Conservation (phyloP, 1,140 invertebrate species). For the Drosophila murphyi region DNA sequence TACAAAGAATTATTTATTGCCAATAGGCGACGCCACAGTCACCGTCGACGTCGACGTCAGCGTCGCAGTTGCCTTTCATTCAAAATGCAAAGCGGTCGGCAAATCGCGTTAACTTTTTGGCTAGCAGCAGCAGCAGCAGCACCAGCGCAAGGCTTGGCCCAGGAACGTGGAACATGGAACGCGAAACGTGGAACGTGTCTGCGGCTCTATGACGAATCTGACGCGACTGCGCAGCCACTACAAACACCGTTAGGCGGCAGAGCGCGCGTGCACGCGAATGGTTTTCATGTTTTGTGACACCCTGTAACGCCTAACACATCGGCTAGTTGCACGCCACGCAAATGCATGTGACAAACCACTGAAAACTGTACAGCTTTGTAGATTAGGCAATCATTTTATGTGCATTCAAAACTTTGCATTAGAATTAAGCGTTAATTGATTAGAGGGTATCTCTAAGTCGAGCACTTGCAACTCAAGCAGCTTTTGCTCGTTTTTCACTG, state of each 20-base stretch:
- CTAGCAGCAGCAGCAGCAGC: conserved; percentile 38
- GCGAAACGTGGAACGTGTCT: conserved; percentile 32
- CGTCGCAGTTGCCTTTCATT: conserved; percentile 68
- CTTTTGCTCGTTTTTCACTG: conserved; percentile 29
- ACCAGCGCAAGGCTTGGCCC: conserved; percentile 49
- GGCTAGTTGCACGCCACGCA: too few relatives aligned
- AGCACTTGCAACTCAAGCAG: not conserved
- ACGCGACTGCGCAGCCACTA: conserved; percentile 50
- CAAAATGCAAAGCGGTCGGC: conserved; percentile 49
- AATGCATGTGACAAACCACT: too few relatives aligned
- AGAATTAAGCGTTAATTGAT: not conserved
- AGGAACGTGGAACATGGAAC: conserved; percentile 26
- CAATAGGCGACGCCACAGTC: conserved; percentile 55
- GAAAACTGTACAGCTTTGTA: too few relatives aligned
- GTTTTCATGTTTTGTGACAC: conserved; percentile 67
- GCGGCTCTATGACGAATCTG: conserved; percentile 70
- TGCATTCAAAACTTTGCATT: too few relatives aligned
- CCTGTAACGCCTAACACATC: conserved; percentile 19
- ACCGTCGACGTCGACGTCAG: conserved; percentile 12
- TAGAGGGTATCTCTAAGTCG: conserved; percentile 7
- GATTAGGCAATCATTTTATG: too few relatives aligned
- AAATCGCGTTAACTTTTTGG: conserved; percentile 27
- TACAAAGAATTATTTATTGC: conserved; percentile 79
- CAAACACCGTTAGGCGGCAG: conserved; percentile 73
- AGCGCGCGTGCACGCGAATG: conserved; percentile 64